phyloP scores from a whole-genome alignment of 2,797 vertebrate species.

The Odontamblyopus lacepedii region DNA sequence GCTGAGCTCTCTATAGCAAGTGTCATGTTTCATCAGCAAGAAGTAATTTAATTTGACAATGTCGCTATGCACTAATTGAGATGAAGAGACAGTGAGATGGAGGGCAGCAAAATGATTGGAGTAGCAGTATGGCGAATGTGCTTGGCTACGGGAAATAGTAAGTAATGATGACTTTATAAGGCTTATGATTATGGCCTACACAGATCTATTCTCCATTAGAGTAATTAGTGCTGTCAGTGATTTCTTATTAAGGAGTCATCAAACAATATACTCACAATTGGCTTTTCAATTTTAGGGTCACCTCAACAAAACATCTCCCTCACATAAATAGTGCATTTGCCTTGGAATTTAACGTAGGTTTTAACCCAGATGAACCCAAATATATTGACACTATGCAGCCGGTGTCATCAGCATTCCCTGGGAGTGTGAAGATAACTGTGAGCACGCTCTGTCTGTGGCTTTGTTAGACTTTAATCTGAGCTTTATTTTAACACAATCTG shows the following conservation, averaged over 20 bases:
- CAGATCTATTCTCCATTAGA: slow-evolving; percentile 21
- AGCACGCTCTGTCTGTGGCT: no score
- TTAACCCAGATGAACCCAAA: not conserved
- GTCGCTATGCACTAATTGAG: slow-evolving; percentile 48
- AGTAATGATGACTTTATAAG: slow-evolving; percentile 36
- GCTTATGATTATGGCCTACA: slow-evolving; percentile 20
- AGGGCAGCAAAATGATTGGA: slow-evolving; percentile 18
- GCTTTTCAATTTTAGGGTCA: not conserved
- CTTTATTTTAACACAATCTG: no score
- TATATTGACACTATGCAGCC: no score
- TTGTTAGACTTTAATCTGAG: no score
- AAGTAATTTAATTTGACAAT: slow-evolving; percentile 55
- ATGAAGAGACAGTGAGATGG: slow-evolving; percentile 28
- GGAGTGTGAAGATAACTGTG: no score
- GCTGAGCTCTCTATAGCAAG: slow-evolving; percentile 30
- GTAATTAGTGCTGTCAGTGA: slow-evolving; percentile 15
- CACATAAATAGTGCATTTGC: not conserved
- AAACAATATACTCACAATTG: slow-evolving; percentile 10
- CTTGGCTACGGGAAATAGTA: slow-evolving; percentile 29
- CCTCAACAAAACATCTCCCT: not conserved
- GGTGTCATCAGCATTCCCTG: no score
- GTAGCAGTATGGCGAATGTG: slow-evolving; percentile 25
- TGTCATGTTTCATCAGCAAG: slow-evolving; percentile 50
- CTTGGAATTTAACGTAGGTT: not conserved
- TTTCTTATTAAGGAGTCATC: slow-evolving; percentile 19